A percentile compares a stretch with the other conserved stretches of the same genome.
phyloP scores from a whole-genome alignment of 1,140 invertebrate genomes.

The Ylistrum balloti region DNA sequence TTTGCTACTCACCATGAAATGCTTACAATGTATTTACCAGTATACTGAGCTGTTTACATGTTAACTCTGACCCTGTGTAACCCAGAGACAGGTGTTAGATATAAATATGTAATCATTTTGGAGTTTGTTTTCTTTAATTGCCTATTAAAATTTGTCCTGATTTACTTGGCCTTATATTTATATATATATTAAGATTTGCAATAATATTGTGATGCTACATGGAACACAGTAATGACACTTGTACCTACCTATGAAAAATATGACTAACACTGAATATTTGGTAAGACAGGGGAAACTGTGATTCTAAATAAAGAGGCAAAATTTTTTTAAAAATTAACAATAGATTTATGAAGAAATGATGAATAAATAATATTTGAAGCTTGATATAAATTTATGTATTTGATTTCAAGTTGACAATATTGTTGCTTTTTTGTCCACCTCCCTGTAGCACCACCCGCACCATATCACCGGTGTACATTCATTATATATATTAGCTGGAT shows the following conservation, averaged over 20 bases:
- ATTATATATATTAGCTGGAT: background rate
- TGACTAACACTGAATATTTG: too few relatives aligned
- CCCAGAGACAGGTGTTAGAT: background rate
- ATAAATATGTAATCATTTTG: conserved; percentile 8
- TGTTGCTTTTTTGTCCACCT: too few relatives aligned
- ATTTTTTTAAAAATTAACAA: too few relatives aligned
- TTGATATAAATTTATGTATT: conserved; percentile 45
- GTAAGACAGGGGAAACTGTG: too few relatives aligned
- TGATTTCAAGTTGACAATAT: too few relatives aligned
- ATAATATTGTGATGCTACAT: conserved; percentile 29
- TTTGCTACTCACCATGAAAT: conserved; percentile 19
- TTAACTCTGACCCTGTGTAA: background rate
- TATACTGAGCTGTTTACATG: background rate
- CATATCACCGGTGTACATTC: background rate
- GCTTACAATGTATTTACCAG: background rate
- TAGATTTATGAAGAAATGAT: background rate
- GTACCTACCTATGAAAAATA: too few relatives aligned
- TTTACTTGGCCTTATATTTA: background rate
- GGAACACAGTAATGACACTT: background rate
- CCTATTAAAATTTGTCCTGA: conserved; percentile 4
- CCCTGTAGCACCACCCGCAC: background rate
- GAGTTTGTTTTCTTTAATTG: conserved; percentile 29
- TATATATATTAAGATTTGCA: background rate
- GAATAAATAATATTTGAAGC: conserved; percentile 50
- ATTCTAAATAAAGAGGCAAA: too few relatives aligned